Base-by-base conservation (phyloP, 2,888 invertebrate species). In the Dynastes maya region DNA sequence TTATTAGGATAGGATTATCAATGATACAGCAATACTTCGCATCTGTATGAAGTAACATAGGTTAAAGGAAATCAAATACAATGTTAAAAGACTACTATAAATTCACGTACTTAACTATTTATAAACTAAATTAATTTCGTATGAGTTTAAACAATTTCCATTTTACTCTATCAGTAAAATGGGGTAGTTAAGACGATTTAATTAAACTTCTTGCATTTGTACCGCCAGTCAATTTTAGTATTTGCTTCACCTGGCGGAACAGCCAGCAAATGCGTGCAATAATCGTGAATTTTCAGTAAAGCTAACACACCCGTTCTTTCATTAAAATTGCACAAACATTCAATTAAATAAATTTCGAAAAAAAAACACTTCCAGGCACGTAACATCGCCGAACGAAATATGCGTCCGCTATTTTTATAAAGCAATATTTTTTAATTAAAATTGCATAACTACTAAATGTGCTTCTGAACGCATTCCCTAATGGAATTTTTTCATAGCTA, bases 391-490 rank as follows among this genome's bases (percentile, higher is more conserved):
- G 55, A 63, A 37, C 27, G 11, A 74, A 49, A 63, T 63, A 61
- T 27, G 27, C 58, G 45, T 16, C 27, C 45, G 45, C 27, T 74
- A 74, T 61, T 61, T 74, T 74, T 74, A 74, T 74, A 63, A 45
- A 11, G 45, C 61, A 40, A 61, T 63, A 68, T 45, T 61, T 61
- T 74, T 74, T 74, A 61, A 63, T 61, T 74, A 45, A 74, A 74
- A 74, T 22, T 74, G 49, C 72, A 61, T 74, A 63, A 45, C 58
- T 9, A 45, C 45, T 71, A 32, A 16, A 71, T 74, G 13, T 61
- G 49, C 55, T 11, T 63, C 32, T 4, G 22, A 74, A 45, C 27
- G 13, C 49, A 68, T 61, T 74, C 22, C 5, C 11, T 58, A 16
- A 22, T 37, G 63, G 27, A 45, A 71, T 71, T 71, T 37, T 3